Percentiles rank a stretch among this genome's conserved stretches.
These are phyloP conservation scores for Rhagoletis zephyria DNA, from an alignment of 1,140 invertebrate species.

Conservation along the genomic window DNA sequence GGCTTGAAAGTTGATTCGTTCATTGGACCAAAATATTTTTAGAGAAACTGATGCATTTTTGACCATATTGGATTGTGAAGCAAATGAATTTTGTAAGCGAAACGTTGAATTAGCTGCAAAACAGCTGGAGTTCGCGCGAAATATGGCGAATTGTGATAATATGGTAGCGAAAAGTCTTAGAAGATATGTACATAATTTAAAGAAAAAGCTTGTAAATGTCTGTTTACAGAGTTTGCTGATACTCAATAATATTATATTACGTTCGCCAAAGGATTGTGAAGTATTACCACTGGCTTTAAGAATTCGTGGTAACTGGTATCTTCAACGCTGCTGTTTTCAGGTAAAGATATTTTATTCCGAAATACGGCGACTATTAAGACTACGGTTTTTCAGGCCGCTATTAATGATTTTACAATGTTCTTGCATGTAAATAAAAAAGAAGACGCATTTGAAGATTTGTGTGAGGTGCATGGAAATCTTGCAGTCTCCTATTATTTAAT, in stretches of 20 bases:
- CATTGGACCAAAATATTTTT: background rate
- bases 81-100: background rate
- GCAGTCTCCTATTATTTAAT: conserved; percentile 41
- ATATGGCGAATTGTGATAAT: background rate
- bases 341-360: background rate
- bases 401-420: conserved; percentile 53
- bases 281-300: conserved; percentile 14
- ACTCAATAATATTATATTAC: conserved; percentile 46
- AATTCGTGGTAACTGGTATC: conserved; percentile 21
- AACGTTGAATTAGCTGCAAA: background rate
- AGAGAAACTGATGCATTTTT: conserved; percentile 50
- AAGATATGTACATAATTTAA: background rate
- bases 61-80: conserved; percentile 35
- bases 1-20: background rate
- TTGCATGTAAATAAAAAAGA: background rate
- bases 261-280: conserved; percentile 27
- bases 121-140: background rate
- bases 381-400: conserved; percentile 1
- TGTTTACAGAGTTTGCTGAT: background rate
- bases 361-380: background rate
- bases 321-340: conserved; percentile 29
- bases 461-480: conserved; percentile 48
- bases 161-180: background rate
- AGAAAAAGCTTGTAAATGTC: background rate
- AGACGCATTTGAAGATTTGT: background rate